Evolutionary conservation across 2,113 vertebrate genomes (phyloP), one percentile per base, ranked within the genome.

Genomic region (Solea solea): DNA sequence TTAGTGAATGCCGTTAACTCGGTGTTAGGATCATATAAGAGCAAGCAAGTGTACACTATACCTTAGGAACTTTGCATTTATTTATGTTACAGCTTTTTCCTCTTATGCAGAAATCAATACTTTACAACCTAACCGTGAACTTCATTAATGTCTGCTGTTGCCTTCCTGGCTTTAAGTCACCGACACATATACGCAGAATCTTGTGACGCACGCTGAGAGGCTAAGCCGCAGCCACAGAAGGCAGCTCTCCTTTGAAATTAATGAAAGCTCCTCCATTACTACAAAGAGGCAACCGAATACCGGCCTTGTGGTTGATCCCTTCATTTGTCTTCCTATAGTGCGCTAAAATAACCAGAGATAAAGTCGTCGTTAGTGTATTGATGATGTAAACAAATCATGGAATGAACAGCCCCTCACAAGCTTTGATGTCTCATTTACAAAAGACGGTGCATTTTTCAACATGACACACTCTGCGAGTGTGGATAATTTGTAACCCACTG

Each of bases 81-180:
- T 59, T 59, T 53, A n/a, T 70, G 3, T 60, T 61, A 27, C 14
- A 7, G 45, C 21, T 25, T 45, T 45, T 62, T n/a, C 76, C 40
- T 60, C 11, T 56, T 40, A 63, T 28, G n/a, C 49, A 66, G 51
- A 49, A 46, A 69, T 66, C 27, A 45, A 5, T 21, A 61, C 52
- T 52, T 42, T 76, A 21, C 7, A 69, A 77, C 16, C 21, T 21
- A 21, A 21, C 21, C 21, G 21, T 27, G 8, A 55, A 28, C 67
- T 50, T 68, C 52, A 62, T 42, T 50, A 41, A 75, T 61, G 67
- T 61, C 69, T 64, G 54, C 67, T 69, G 57, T 66, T 52, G 27
- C 41, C 63, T 64, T 67, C 16, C 56, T 68, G 81, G 89, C 90
- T 88, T 74, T 88, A 85, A 54, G 86, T 81, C 77, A 88, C 82